A percentile compares a stretch with the other conserved stretches of the same genome.
phyloP scores from a whole-genome alignment of 2,888 invertebrate genomes.

The Harmothoe impar region DNA sequence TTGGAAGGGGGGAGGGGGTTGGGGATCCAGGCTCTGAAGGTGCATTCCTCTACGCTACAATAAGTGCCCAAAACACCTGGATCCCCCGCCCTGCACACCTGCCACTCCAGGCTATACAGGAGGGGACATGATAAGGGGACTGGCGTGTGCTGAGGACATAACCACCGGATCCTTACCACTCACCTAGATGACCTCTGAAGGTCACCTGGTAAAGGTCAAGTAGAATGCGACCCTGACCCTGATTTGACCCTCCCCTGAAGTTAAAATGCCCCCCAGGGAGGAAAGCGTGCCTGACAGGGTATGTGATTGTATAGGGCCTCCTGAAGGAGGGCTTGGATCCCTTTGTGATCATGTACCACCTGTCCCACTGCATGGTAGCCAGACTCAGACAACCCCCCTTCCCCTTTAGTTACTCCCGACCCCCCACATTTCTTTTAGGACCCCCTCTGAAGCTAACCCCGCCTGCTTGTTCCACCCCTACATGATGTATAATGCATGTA shows the following conservation, averaged over 20 bases:
- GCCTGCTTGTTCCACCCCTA: not conserved
- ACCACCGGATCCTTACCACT: not conserved
- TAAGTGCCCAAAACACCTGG: conserved; percentile 9
- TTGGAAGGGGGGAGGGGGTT: not conserved
- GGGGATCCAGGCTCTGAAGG: not conserved
- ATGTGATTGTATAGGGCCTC: not conserved
- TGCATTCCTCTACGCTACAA: not conserved
- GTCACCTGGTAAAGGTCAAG: conserved; percentile 18
- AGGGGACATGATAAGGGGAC: not conserved
- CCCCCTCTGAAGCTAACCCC: not conserved
- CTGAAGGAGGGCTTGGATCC: not conserved
- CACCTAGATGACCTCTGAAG: not conserved
- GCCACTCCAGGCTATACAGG: not conserved
- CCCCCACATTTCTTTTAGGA: not conserved
- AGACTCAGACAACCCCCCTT: not conserved
- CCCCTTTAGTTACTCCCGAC: too few species aligned
- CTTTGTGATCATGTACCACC: not conserved
- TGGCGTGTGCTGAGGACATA: not conserved
- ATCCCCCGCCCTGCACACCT: not conserved
- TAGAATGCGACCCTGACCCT: not conserved
- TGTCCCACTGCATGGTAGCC: not conserved
- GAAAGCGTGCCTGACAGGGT: not conserved
- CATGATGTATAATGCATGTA: too few species aligned
- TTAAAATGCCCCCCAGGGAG: not conserved
- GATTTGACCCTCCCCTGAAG: not conserved